Base-by-base conservation (phyloP, 2,797 vertebrate genomes). In the Agapornis canus region DNA sequence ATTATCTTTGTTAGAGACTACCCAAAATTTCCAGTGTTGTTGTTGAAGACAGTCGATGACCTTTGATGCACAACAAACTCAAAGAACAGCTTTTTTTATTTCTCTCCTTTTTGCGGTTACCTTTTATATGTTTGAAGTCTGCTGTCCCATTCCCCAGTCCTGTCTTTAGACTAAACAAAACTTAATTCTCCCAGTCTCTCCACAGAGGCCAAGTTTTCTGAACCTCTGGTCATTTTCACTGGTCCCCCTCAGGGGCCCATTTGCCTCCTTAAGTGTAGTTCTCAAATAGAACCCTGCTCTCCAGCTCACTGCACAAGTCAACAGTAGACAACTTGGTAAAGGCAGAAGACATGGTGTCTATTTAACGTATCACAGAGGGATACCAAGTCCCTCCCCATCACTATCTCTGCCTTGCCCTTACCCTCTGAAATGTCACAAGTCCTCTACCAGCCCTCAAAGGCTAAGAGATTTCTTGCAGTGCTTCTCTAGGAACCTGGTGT, bases 151-250 rank as follows among this genome's bases (percentile, higher is more conserved):
- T 96, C 61, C 52, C 56, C 71, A 68, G 60, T 52, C 51, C 85
- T 63, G 56, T 63, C 89, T 86, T 93, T 29, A 96, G 95, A 95
- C 94, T 96, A 96, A 96, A 96, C 94, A 95, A 96, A 96, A 60
- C 64, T 48, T 87, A 70, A 89, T 82, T 96, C 84, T 89, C 66
- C 29, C 26, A 68, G 89, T 82, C 40, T 82, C 29, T 91, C n/a
- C 1, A 0, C 49, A 79, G 43, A 89, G 57, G 40, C 54, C 6
- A 4, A 63, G 43, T 82, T 92, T 92, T 89, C 40, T 92, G 71
- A 37, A 85, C 79, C 76, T 91, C 84, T 73, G 49, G 8, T 86
- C 8, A 3, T 52, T 42, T 92, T 85, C 1, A 0, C 3, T 49
- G 54, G 18, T 52, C 31, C 49, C 19, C 8, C 19, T 54, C 49